A percentile compares a stretch with the other conserved stretches of the same genome.
Conservation (phyloP, 1,140 invertebrate genomes). For the Cherax quadricarinatus region DNA sequence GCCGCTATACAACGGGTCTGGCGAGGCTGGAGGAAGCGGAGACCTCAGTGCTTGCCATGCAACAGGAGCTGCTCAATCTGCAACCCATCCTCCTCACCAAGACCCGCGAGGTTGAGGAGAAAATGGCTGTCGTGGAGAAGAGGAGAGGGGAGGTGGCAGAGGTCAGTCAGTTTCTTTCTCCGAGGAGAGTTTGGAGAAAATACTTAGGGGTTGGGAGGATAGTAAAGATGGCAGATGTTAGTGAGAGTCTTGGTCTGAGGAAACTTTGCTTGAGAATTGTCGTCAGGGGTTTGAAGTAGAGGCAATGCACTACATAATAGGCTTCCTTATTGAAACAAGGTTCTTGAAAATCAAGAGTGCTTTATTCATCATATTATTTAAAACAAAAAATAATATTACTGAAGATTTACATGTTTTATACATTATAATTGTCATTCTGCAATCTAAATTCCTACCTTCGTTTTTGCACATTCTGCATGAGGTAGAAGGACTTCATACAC, state of each 20-base stretch:
- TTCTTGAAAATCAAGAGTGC: no score
- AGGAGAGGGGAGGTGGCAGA: conserved; percentile 75
- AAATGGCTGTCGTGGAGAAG: conserved; percentile 77
- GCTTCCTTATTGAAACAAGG: no score
- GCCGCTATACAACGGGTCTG: conserved; percentile 78
- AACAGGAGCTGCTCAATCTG: conserved; percentile 79
- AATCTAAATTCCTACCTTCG: no score
- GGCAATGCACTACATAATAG: no score
- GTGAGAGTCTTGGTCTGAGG: background rate
- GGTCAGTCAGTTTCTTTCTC: conserved; percentile 20
- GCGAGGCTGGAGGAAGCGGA: conserved; percentile 80
- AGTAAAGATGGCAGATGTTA: background rate
- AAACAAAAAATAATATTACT: no score
- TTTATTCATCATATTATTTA: no score
- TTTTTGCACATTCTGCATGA: no score
- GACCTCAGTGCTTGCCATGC: conserved; percentile 78
- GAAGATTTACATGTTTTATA: no score
- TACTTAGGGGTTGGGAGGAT: background rate
- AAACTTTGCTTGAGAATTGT: background rate
- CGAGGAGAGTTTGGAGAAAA: no score
- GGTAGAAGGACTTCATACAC: no score
- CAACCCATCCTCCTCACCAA: conserved; percentile 81
- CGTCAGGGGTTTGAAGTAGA: background rate
- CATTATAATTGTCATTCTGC: no score
- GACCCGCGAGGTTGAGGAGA: conserved; percentile 80